Evolutionary conservation across 2,888 invertebrate genomes (phyloP).

Genomic region (Cyaniris semiargus): DNA sequence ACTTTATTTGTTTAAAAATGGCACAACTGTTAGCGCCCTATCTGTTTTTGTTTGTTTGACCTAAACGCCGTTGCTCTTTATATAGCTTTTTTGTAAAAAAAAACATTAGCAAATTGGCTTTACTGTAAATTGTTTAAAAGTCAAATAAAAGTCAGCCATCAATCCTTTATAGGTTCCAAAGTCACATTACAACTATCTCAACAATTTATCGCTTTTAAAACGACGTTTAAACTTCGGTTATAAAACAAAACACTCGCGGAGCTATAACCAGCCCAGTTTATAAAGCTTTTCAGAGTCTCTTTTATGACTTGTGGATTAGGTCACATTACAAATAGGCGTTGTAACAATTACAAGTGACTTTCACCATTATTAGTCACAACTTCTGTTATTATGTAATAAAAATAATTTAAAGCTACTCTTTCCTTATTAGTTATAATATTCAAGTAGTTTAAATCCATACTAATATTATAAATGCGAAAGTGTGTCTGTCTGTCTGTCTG

Average conservation of each 20-base stretch:
- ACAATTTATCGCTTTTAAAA: slow-evolving; percentile 26
- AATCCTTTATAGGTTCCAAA: slow-evolving; percentile 2
- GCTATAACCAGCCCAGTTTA: neutral
- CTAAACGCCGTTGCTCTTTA: too few relatives aligned
- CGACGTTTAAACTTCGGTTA: neutral
- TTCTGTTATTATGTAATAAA: neutral
- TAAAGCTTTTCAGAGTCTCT: neutral
- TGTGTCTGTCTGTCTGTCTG: too few relatives aligned
- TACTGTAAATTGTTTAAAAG: neutral
- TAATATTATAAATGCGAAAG: too few relatives aligned
- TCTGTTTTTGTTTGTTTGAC: too few relatives aligned
- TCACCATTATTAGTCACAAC: neutral
- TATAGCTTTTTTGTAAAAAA: too few relatives aligned
- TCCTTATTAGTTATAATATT: too few relatives aligned
- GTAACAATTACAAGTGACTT: neutral
- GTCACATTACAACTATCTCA: slow-evolving; percentile 21
- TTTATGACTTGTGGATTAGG: neutral
- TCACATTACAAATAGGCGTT: neutral
- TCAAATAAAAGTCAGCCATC: neutral
- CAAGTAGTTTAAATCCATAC: too few relatives aligned
- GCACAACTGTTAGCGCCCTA: too few relatives aligned
- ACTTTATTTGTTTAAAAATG: too few relatives aligned
- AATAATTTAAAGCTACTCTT: too few relatives aligned
- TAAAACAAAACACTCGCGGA: slow-evolving; percentile 12
- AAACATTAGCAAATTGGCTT: neutral